Percentiles rank a stretch among this genome's conserved stretches.
These are phyloP conservation scores for Platichthys flesus DNA, from an alignment of 2,113 vertebrate genomes.

Conservation along the genomic window DNA sequence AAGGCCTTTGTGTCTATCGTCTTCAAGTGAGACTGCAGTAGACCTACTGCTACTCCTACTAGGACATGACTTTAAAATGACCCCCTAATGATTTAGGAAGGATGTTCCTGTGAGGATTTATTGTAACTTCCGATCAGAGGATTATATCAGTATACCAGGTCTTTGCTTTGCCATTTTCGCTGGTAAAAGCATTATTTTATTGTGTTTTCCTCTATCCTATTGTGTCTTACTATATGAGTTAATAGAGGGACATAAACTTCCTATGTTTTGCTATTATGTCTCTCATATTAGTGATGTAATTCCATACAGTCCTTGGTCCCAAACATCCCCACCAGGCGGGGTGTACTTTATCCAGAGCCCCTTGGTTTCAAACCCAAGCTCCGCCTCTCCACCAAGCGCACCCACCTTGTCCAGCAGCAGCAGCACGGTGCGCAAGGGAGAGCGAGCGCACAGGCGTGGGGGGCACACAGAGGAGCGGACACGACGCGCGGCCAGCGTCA, in stretches of 20 bases:
- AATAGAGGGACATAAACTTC: neutral
- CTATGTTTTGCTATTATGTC: neutral
- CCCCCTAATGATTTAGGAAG: neutral
- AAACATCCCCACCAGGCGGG: constrained; percentile 39
- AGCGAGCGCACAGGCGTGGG: constrained; percentile 37
- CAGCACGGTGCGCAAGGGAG: constrained; percentile 62
- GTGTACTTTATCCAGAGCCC: constrained; percentile 74
- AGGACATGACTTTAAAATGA: too few species aligned
- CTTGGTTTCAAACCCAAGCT: constrained; percentile 69
- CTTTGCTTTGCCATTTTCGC: neutral
- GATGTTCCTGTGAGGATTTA: neutral
- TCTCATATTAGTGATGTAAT: constrained; percentile 28
- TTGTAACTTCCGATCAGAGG: neutral
- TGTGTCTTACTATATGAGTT: neutral
- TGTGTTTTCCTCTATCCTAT: neutral
- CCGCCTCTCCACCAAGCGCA: constrained; percentile 78
- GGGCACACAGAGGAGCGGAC: constrained; percentile 29
- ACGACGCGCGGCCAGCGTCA: constrained; percentile 11
- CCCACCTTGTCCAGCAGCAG: constrained; percentile 65
- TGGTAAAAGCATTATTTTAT: neutral
- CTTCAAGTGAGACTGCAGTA: neutral
- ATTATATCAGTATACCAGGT: neutral
- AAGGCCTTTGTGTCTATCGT: neutral
- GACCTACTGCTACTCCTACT: neutral
- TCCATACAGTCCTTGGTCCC: neutral